Evolutionary conservation across 2,113 vertebrate genomes (phyloP).

Genomic region (Gambusia holbrooki): DNA sequence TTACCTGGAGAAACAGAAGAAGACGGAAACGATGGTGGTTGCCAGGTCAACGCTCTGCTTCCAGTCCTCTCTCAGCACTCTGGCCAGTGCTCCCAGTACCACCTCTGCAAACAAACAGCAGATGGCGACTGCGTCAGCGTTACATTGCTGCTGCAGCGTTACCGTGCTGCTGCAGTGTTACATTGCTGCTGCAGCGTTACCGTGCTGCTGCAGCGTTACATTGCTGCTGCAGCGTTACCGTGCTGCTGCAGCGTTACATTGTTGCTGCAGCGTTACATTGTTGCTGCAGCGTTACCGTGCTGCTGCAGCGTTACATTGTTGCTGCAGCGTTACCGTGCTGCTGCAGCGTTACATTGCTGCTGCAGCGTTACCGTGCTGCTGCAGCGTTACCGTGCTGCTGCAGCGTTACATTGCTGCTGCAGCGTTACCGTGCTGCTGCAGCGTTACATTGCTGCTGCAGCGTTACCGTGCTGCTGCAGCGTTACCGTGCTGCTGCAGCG

Average conservation of each 20-base stretch:
- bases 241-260: slow-evolving; percentile 75
- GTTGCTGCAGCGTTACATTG: slow-evolving; percentile 84
- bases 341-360: too few relatives aligned
- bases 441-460: slow-evolving; percentile 81
- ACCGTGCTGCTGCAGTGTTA: too few relatives aligned
- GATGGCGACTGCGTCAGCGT: neutral
- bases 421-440: too few relatives aligned
- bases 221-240: too few relatives aligned
- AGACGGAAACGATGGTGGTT: slow-evolving; percentile 93
- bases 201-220: too few relatives aligned
- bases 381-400: too few relatives aligned
- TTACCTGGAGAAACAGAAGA: slow-evolving; percentile 96
- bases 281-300: slow-evolving; percentile 79
- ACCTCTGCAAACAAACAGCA: slow-evolving; percentile 79
- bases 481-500: too few relatives aligned
- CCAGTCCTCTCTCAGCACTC: slow-evolving; percentile 94
- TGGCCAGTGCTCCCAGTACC: slow-evolving; percentile 87
- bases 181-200: too few relatives aligned
- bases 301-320: slow-evolving; percentile 88
- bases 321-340: too few relatives aligned
- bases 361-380: too few relatives aligned
- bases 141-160: slow-evolving; percentile 81
- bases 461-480: too few relatives aligned
- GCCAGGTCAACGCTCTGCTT: slow-evolving; percentile 93
- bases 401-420: too few relatives aligned